Conservation (phyloP, 1,140 invertebrate genomes). For the Drosophila setifemur region DNA sequence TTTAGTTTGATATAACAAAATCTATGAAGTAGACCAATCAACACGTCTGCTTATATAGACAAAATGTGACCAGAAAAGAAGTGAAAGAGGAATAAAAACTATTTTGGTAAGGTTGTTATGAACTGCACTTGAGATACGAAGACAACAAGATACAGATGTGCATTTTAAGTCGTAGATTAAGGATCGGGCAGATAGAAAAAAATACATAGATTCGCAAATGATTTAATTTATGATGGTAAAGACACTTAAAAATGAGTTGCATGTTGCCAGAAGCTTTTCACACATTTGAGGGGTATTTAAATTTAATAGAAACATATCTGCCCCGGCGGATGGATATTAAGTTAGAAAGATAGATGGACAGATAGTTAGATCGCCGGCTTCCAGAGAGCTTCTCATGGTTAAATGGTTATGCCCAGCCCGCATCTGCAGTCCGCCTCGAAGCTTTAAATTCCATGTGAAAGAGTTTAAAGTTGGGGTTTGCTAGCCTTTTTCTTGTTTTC, state of each 20-base stretch:
- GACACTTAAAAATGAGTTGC: too few relatives aligned
- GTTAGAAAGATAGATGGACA: conserved; percentile 25
- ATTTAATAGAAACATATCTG: conserved; percentile 13
- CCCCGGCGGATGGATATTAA: conserved; percentile 14
- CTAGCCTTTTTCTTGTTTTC: conserved; percentile 15
- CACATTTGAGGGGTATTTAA: conserved; percentile 8
- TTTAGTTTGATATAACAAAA: conserved; percentile 31
- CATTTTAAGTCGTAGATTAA: neutral
- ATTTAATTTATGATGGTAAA: too few relatives aligned
- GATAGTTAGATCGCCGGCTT: conserved; percentile 31
- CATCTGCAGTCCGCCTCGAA: conserved; percentile 20
- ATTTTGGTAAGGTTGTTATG: conserved; percentile 2
- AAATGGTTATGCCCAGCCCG: conserved; percentile 47
- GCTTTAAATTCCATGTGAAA: conserved; percentile 51
- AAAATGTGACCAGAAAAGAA: conserved; percentile 44
- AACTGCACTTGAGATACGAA: neutral
- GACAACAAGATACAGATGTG: neutral
- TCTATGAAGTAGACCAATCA: conserved; percentile 27
- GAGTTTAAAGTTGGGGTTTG: conserved; percentile 35
- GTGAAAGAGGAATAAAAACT: conserved; percentile 28
- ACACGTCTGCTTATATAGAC: conserved; percentile 54
- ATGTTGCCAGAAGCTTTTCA: neutral
- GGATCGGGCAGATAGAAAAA: too few relatives aligned
- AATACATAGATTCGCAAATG: too few relatives aligned
- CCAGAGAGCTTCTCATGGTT: conserved; percentile 41